Conservation (phyloP, 2,797 vertebrate genomes). For the Eulemur rubriventer region DNA sequence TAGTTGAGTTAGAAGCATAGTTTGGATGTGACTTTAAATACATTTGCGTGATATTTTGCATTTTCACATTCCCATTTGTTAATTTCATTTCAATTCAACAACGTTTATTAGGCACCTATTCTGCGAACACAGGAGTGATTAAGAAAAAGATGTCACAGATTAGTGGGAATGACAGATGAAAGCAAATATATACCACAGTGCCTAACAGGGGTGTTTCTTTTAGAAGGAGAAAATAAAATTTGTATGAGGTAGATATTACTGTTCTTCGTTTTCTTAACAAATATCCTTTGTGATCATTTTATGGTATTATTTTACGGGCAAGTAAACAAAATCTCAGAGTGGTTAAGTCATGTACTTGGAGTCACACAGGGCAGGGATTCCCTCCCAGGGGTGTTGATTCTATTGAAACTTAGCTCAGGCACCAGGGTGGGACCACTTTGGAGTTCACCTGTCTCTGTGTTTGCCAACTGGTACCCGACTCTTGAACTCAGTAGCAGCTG, state of each 20-base stretch:
- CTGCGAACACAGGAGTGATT: background rate
- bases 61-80: background rate
- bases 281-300: background rate
- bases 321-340: background rate
- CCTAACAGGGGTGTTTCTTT: background rate
- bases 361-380: background rate
- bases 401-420: background rate
- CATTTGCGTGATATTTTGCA: background rate
- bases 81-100: background rate
- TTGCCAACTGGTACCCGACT: background rate
- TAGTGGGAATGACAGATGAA: background rate
- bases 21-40: conserved; percentile 2
- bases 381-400: background rate
- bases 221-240: background rate
- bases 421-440: background rate
- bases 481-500: background rate
- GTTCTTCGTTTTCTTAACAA: background rate
- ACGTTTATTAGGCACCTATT: background rate
- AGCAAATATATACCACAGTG: background rate
- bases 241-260: background rate
- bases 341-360: background rate
- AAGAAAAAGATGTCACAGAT: background rate
- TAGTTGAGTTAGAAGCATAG: background rate
- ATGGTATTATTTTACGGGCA: background rate
- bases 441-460: background rate